A percentile compares a stretch with the other conserved stretches of the same genome.
Evolutionary conservation across 2,113 vertebrate species (phyloP).

Genomic region (Petrocephalus microphthalmus): DNA sequence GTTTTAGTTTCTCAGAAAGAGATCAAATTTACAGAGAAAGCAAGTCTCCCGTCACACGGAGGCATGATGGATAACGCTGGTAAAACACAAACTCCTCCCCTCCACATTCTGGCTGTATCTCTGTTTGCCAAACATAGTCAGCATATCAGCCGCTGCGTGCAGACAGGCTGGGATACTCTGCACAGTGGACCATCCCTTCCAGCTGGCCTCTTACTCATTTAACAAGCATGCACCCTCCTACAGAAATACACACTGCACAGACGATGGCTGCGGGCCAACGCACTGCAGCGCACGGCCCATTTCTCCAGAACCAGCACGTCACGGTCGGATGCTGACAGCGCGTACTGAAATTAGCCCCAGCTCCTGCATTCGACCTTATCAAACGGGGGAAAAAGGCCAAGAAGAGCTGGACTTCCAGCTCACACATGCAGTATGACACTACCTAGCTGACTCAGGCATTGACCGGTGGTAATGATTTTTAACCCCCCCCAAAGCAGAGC

Average conservation of each 20-base stretch:
- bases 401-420: not conserved
- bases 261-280: not conserved
- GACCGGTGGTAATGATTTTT: slow-evolving; percentile 53
- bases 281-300: not conserved
- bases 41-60: not conserved
- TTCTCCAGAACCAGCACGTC: not conserved
- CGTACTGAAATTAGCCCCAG: not conserved
- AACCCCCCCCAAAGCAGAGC: slow-evolving; percentile 40
- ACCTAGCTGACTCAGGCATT: not conserved
- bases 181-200: not conserved
- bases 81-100: not conserved
- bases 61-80: not conserved
- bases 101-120: not conserved
- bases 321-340: not conserved
- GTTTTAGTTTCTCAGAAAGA: not conserved
- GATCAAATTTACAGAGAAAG: not conserved
- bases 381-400: not conserved
- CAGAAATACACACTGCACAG: not conserved
- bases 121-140: not conserved
- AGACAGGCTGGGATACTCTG: not conserved
- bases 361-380: not conserved
- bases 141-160: not conserved
- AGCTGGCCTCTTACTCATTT: not conserved
- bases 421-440: not conserved
- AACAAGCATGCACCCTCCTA: not conserved